These are phyloP conservation scores for Poeciliopsis turneri DNA, from an alignment of 2,797 vertebrate species.

Conservation along the genomic window DNA sequence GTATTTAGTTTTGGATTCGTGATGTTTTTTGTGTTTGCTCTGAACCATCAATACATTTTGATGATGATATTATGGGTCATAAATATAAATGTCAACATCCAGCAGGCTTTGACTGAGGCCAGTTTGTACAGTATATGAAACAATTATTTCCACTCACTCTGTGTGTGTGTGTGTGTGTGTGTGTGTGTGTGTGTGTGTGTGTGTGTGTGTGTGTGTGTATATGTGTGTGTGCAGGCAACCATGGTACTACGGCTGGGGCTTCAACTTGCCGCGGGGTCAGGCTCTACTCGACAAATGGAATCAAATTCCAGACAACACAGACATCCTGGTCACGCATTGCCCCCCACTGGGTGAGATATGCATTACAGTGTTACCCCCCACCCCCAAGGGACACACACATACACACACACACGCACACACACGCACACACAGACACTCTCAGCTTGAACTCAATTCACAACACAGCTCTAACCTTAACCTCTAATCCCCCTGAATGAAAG, in stretches of 20 bases:
- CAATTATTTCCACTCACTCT: conserved; percentile 3
- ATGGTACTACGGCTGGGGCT: conserved; percentile 98
- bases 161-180: conserved; percentile 27
- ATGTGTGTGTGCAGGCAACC: conserved; percentile 87
- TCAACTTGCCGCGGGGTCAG: conserved; percentile 95
- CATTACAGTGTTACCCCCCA: conserved; percentile 39
- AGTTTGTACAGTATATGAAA: not conserved
- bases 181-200: conserved; percentile 37
- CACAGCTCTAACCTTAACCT: too few species aligned
- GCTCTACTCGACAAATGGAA: conserved; percentile 98
- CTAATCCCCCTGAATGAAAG: too few species aligned
- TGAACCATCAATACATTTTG: not conserved
- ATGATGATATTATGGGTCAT: not conserved
- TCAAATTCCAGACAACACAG: conserved; percentile 93
- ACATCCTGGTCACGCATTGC: conserved; percentile 96
- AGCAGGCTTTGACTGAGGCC: not conserved
- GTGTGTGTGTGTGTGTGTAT: conserved; percentile 14
- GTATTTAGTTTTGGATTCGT: not conserved
- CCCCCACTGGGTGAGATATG: conserved; percentile 91
- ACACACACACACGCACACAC: not conserved
- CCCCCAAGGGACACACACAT: not conserved
- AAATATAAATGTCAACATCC: not conserved
- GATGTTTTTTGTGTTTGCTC: not conserved
- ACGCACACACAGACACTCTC: not conserved
- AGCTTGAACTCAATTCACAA: too few species aligned